These are phyloP conservation scores for Formica selysi DNA, from an alignment of 1,140 invertebrate species.

Conservation along the genomic window DNA sequence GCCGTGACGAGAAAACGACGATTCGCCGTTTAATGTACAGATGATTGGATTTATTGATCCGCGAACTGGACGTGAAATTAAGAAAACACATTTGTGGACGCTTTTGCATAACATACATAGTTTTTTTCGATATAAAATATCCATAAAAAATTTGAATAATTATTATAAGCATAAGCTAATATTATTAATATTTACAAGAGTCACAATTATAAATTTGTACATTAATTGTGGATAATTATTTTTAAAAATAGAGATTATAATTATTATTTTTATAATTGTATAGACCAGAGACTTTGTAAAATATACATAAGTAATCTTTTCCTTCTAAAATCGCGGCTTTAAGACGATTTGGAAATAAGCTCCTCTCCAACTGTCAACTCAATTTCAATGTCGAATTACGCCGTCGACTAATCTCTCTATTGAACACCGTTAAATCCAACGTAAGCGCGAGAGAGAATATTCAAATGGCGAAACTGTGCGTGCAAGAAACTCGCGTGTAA, in stretches of 20 bases:
- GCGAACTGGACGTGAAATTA: neutral
- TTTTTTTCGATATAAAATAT: no score
- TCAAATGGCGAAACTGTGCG: conserved; percentile 8
- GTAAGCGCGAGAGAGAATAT: neutral
- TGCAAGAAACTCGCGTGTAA: conserved; percentile 7
- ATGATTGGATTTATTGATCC: neutral
- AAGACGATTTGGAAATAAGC: neutral
- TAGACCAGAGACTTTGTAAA: neutral
- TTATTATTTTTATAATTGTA: neutral
- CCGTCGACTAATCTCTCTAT: neutral
- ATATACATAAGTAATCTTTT: neutral
- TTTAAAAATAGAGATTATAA: no score
- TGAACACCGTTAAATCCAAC: neutral
- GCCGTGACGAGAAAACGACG: neutral
- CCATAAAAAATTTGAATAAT: no score
- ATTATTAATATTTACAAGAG: no score
- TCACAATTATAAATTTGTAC: no score
- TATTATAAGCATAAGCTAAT: no score
- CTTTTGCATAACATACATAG: no score
- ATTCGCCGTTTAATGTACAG: neutral
- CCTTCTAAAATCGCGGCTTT: neutral
- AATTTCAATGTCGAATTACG: neutral
- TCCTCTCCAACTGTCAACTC: neutral
- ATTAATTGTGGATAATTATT: no score
- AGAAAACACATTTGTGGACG: neutral